Evolutionary conservation across 2,888 invertebrate species (phyloP), one percentile per base, ranked within the genome.

Genomic region (Danaus chrysippus): DNA sequence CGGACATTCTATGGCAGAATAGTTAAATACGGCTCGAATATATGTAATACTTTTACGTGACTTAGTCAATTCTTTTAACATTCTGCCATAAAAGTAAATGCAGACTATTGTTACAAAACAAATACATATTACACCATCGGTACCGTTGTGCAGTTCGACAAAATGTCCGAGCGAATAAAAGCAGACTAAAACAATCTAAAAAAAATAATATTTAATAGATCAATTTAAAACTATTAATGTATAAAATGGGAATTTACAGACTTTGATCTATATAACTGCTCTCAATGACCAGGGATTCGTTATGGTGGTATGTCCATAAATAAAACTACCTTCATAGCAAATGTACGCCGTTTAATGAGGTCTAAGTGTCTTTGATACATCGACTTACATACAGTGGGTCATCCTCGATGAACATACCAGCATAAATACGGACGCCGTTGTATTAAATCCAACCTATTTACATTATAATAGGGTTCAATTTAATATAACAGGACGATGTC

Each of bases 241-340:
- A 76, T 70, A 71, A 74, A 77, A 81, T 73, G 70, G 71, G 73
- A 75, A 73, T 77, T 76, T 70, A 70, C 75, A 74, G 75, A 77
- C 73, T 82, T 79, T 74, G 79, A 77, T 82, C 78, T 78, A 78
- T 71, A 70, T 70, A 71, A 77, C 74, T 70, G 53, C 23, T 41
- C 46, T 46, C 53, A 23, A 55, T 64, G 62, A 66, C 62, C 58
- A 59, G 58, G 63, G 64, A 66, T 62, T 52, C 2, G 70, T 77
- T 81, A 86, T 84, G 84, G 70, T 82, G 88, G 89, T 87, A 89
- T 89, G 90, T 88, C 86, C 88, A 85, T 82, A 89, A 90, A 90
- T 89, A 86, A 90, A 90, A 90, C 88, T 78, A 84, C 79, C 69
- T 65, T 72, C 72, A 76, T 81, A 83, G 79, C 82, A 83, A 84